Percentiles rank a stretch among this genome's conserved stretches.
Conservation (phyloP, 2,888 invertebrate species). For the Lepidonotus clava region DNA sequence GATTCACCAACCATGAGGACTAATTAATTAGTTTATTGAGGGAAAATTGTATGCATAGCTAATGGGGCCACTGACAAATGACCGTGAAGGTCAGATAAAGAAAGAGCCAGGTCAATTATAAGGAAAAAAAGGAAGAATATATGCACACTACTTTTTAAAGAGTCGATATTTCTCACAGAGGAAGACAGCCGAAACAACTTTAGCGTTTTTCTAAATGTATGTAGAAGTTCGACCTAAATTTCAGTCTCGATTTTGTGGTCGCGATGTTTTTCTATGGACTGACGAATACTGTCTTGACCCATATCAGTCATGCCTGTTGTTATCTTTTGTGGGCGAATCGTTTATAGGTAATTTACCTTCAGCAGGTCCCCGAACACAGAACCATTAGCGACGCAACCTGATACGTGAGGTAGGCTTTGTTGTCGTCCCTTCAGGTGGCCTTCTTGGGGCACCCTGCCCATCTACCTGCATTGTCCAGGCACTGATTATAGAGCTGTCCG, state of each 20-base stretch:
- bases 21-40: slow-evolving; percentile 54
- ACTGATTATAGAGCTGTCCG: slow-evolving; percentile 10
- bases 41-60: slow-evolving; percentile 35
- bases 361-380: background rate
- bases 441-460: background rate
- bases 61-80: slow-evolving; percentile 14
- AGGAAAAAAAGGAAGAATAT: background rate
- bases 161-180: too few species aligned
- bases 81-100: background rate
- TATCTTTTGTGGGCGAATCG: background rate
- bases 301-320: background rate
- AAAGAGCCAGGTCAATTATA: background rate
- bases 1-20: background rate
- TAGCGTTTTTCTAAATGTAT: too few species aligned
- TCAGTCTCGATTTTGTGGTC: background rate
- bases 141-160: too few species aligned
- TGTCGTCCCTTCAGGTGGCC: background rate
- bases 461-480: background rate
- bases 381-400: background rate
- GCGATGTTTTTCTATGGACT: background rate
- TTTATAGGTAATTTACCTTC: slow-evolving; percentile 14
- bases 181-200: too few species aligned
- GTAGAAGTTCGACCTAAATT: slow-evolving; percentile 7
- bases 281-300: background rate
- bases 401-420: background rate